Percentiles rank a stretch among this genome's conserved stretches.
Evolutionary conservation across 2,113 vertebrate species (phyloP).

Genomic region (Nicator chloris): DNA sequence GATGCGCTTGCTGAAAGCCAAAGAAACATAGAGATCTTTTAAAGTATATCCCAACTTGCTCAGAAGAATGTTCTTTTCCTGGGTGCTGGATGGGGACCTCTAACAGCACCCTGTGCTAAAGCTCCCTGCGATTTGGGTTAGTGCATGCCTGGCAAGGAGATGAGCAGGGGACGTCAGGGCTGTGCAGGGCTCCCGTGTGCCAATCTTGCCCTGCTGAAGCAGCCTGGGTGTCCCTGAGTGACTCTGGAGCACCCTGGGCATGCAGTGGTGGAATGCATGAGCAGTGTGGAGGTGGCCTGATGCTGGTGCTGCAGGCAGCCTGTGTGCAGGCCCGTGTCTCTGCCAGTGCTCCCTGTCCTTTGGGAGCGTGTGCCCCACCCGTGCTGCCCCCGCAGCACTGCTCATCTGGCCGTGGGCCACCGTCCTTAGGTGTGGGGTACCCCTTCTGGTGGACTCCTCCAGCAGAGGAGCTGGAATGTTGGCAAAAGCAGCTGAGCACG

Average conservation of each 20-base stretch:
- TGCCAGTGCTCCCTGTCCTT: accelerated
- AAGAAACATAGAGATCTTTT: background rate
- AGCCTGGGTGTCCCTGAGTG: background rate
- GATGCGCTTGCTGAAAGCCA: background rate
- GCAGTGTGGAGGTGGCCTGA: background rate
- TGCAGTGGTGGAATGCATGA: background rate
- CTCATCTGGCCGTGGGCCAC: background rate
- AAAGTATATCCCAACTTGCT: background rate
- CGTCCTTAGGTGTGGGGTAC: accelerated
- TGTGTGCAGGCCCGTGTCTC: background rate
- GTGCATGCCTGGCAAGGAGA: background rate
- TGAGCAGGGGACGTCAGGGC: background rate
- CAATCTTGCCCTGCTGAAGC: accelerated
- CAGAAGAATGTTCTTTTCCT: background rate
- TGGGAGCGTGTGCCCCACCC: accelerated
- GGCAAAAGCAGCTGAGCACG: background rate
- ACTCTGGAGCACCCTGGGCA: background rate
- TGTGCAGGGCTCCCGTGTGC: accelerated
- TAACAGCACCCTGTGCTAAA: background rate
- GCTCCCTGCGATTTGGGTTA: background rate
- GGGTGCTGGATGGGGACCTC: background rate
- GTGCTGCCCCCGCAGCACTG: accelerated
- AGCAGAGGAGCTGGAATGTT: background rate
- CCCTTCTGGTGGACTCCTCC: background rate
- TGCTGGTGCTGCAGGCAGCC: background rate